Conservation (phyloP, 2,888 invertebrate species). For the Deladenus siricidicola region DNA sequence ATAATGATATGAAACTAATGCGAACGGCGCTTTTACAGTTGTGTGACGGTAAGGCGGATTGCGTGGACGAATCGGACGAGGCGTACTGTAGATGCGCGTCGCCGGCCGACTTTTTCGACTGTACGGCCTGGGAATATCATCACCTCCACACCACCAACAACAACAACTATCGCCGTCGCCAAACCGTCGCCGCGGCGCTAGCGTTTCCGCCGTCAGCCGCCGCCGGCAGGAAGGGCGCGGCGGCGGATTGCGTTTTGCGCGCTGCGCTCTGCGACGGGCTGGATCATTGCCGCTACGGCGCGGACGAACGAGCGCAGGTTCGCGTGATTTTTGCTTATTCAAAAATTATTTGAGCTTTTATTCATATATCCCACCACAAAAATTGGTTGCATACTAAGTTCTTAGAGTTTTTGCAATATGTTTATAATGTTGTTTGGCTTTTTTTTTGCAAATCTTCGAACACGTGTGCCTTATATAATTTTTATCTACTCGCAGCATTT, state of each 20-base stretch:
- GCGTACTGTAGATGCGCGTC: conserved; percentile 21
- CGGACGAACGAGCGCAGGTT: conserved; percentile 22
- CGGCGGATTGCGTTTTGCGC: conserved; percentile 20
- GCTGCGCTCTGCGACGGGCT: conserved; percentile 22
- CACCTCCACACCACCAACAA: neutral
- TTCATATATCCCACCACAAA: too few species aligned
- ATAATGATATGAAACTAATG: neutral
- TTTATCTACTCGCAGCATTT: too few species aligned
- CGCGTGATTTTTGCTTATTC: too few species aligned
- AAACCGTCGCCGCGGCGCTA: too few species aligned
- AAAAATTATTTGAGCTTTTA: too few species aligned
- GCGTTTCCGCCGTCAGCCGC: too few species aligned
- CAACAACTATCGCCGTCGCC: too few species aligned
- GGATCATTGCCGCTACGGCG: conserved; percentile 22
- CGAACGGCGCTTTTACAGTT: neutral
- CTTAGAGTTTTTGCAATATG: too few species aligned
- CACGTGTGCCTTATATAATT: too few species aligned
- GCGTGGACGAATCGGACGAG: conserved; percentile 22
- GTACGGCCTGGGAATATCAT: conserved; percentile 21
- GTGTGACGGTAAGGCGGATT: conserved; percentile 28
- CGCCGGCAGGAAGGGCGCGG: neutral
- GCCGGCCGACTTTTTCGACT: conserved; percentile 23
- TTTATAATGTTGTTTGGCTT: too few species aligned
- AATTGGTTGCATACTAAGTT: too few species aligned
- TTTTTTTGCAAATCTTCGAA: too few species aligned